Conservation (phyloP, 2,113 vertebrate genomes). For the Pipra filicauda region DNA sequence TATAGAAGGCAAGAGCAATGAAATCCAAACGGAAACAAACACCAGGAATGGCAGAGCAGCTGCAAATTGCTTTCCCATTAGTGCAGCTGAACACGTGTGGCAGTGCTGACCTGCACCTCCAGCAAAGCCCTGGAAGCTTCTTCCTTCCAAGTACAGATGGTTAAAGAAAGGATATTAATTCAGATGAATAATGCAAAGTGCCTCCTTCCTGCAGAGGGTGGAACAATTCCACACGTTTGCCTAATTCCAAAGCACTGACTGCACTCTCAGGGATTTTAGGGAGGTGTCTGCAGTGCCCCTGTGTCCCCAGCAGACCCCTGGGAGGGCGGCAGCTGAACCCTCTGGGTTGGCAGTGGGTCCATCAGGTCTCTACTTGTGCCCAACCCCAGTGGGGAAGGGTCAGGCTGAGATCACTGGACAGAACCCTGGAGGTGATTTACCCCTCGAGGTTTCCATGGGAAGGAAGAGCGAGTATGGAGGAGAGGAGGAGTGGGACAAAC, state of each 20-base stretch:
- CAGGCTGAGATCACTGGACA: background rate
- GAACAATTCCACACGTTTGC: background rate
- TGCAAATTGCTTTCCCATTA: slow-evolving; percentile 53
- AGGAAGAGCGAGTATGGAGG: background rate
- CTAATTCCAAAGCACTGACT: background rate
- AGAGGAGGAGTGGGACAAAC: background rate
- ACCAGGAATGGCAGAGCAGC: slow-evolving; percentile 23
- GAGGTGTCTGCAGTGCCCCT: background rate
- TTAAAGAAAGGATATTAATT: background rate
- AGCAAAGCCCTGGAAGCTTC: background rate
- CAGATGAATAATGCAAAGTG: background rate
- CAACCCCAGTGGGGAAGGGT: accelerated
- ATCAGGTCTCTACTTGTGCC: background rate
- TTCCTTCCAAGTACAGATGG: background rate
- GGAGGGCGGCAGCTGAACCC: background rate
- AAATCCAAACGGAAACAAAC: slow-evolving; percentile 56
- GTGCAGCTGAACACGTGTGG: slow-evolving; percentile 29
- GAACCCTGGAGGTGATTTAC: background rate
- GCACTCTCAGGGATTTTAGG: background rate
- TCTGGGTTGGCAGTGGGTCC: accelerated
- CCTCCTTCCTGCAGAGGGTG: background rate
- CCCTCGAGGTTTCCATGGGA: background rate
- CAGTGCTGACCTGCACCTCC: background rate
- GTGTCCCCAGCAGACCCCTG: background rate
- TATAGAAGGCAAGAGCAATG: slow-evolving; percentile 66